Conservation (phyloP, 2,888 invertebrate genomes). For the Archaeoteleia sp. region DNA sequence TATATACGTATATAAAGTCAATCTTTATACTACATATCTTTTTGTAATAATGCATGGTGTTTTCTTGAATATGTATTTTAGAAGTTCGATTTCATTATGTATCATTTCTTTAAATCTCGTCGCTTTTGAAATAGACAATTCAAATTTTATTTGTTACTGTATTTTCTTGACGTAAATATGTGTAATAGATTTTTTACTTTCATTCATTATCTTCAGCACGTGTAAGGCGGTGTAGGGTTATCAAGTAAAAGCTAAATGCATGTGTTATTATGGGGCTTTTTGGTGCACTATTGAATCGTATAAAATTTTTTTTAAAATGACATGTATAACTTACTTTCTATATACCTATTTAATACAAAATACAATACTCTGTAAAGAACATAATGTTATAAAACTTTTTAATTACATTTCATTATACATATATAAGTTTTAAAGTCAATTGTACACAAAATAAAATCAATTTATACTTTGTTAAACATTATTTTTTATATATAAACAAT, state of each 20-base stretch:
- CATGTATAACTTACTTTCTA: too few species aligned
- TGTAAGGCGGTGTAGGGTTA: too few species aligned
- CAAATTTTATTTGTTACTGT: conserved; percentile 4
- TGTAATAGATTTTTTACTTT: too few species aligned
- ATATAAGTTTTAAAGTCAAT: neutral
- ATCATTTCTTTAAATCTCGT: neutral
- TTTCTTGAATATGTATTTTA: conserved; percentile 17
- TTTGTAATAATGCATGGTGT: conserved; percentile 20
- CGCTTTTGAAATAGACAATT: conserved; percentile 8
- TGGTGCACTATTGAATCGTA: neutral
- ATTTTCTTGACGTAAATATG: too few species aligned
- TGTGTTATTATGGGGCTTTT: too few species aligned
- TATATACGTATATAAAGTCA: neutral
- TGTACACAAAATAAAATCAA: conserved; percentile 17
- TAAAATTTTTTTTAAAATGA: neutral
- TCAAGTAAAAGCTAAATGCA: too few species aligned
- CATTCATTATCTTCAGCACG: too few species aligned
- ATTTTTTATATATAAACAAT: too few species aligned
- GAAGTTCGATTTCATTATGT: neutral
- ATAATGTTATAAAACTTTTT: too few species aligned
- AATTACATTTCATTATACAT: neutral
- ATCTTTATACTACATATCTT: neutral
- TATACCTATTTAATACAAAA: too few species aligned
- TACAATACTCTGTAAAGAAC: too few species aligned
- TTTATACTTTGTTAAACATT: conserved; percentile 36